Conservation (phyloP, 2,888 invertebrate genomes). For the Leptopilina drosophilae region DNA sequence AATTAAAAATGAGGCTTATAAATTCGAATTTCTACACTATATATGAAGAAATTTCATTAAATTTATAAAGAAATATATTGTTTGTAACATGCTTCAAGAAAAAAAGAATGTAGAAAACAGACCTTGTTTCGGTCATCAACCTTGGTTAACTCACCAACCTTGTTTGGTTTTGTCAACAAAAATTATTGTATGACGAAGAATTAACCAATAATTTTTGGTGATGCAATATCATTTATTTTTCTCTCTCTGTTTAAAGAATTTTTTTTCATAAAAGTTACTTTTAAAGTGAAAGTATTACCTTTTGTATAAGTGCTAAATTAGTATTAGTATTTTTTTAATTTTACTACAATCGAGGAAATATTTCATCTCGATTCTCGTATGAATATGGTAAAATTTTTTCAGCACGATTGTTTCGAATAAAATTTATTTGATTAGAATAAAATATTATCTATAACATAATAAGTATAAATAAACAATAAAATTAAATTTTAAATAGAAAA, state of each 20-base stretch:
- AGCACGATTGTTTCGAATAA: no score
- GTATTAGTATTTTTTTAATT: no score
- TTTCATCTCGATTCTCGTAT: no score
- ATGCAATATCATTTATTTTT: background rate
- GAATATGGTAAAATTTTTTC: no score
- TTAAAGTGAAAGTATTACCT: background rate
- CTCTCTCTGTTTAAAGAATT: slow-evolving; percentile 1
- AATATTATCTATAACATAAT: no score
- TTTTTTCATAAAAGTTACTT: background rate
- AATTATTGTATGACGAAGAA: slow-evolving; percentile 12
- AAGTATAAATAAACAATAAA: no score
- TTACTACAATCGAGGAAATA: no score
- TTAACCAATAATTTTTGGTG: slow-evolving; percentile 31
- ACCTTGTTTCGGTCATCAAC: slow-evolving; percentile 40
- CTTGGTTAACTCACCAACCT: slow-evolving; percentile 36
- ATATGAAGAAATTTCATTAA: background rate
- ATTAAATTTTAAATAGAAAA: no score
- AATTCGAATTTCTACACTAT: background rate
- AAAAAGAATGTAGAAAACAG: background rate
- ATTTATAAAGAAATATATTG: background rate
- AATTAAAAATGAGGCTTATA: slow-evolving; percentile 2
- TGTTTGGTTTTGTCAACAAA: slow-evolving; percentile 35
- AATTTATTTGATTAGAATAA: no score
- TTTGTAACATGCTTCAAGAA: background rate
- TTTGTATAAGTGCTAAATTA: no score